Evolutionary conservation across 1,140 invertebrate genomes (phyloP).

Genomic region (Dryas iulia): DNA sequence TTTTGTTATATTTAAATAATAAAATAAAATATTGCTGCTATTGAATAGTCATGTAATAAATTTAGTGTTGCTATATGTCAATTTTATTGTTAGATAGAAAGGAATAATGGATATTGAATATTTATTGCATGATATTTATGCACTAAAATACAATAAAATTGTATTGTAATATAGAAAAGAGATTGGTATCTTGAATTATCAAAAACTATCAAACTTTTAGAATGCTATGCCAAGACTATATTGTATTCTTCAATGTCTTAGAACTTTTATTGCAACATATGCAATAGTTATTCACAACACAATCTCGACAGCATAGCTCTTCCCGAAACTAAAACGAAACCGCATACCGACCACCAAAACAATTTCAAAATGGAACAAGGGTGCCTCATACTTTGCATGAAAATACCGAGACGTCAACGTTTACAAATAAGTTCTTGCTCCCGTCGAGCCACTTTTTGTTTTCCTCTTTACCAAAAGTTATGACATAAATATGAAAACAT

Average conservation of each 20-base stretch:
- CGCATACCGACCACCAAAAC: constrained; percentile 64
- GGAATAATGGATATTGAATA: not conserved
- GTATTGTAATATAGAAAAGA: not conserved
- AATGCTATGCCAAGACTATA: constrained; percentile 48
- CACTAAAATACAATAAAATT: not conserved
- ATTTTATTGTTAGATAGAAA: not conserved
- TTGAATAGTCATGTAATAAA: not conserved
- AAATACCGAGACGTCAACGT: constrained; percentile 73
- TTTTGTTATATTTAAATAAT: not conserved
- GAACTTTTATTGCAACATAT: constrained; percentile 72
- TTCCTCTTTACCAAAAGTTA: constrained; percentile 69
- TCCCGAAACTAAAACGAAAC: constrained; percentile 60
- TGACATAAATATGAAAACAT: constrained; percentile 75
- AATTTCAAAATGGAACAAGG: constrained; percentile 72
- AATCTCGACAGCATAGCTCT: constrained; percentile 59
- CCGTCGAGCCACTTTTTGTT: constrained; percentile 64
- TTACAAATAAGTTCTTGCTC: constrained; percentile 72
- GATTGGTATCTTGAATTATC: constrained; percentile 19
- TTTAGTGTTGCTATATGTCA: not conserved
- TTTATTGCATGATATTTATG: not conserved
- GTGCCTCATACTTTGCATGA: constrained; percentile 67
- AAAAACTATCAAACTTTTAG: constrained; percentile 32
- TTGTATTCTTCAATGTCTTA: constrained; percentile 72
- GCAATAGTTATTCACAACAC: constrained; percentile 59
- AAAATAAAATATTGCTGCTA: no score